These are phyloP conservation scores for Listrodromus nycthemerus DNA, from an alignment of 2,888 invertebrate species.

Conservation along the genomic window DNA sequence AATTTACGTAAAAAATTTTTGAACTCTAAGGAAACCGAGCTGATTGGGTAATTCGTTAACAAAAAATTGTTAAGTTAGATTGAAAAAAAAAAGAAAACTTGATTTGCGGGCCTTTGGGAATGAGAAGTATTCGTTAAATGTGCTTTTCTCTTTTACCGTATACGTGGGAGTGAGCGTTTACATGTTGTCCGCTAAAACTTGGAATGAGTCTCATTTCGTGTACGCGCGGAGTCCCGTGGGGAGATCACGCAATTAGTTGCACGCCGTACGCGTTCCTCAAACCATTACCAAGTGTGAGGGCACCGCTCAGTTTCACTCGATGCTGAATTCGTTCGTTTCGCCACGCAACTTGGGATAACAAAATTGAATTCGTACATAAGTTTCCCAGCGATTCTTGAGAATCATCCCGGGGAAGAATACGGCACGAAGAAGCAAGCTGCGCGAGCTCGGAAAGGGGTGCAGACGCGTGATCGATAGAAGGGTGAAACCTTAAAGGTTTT, in stretches of 20 bases:
- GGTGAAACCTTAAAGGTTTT: conserved; percentile 57
- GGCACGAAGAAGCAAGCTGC: conserved; percentile 40
- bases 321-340: conserved; percentile 31
- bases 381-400: conserved; percentile 53
- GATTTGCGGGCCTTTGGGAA: neutral
- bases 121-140: neutral
- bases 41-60: neutral
- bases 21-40: neutral
- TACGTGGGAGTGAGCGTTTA: conserved; percentile 62
- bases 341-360: conserved; percentile 7
- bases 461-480: conserved; percentile 56
- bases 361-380: conserved; percentile 46
- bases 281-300: conserved; percentile 10
- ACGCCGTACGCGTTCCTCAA: conserved; percentile 17
- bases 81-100: neutral
- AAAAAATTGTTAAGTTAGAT: neutral
- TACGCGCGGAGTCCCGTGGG: conserved; percentile 82
- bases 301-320: conserved; percentile 15
- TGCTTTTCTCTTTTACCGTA: neutral
- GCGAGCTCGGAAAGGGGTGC: conserved; percentile 48
- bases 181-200: conserved; percentile 73
- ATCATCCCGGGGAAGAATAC: conserved; percentile 49
- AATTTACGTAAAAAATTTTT: neutral
- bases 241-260: conserved; percentile 82
- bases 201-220: conserved; percentile 83